Evolutionary conservation across 2,113 vertebrate genomes (phyloP).

Genomic region (Rousettus leschenaultii): DNA sequence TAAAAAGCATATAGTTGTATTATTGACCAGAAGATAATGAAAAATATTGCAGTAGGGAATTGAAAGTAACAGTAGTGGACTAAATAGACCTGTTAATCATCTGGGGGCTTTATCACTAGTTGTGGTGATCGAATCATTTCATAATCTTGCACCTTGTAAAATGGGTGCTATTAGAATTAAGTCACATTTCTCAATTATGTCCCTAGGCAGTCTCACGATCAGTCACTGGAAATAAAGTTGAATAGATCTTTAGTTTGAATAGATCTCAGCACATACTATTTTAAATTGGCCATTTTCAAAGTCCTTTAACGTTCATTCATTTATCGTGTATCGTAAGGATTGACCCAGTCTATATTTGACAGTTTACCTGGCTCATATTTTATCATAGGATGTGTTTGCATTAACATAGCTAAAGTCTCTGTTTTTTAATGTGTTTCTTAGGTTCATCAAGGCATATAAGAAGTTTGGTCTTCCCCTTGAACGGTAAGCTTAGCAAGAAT

Average conservation of each 20-base stretch:
- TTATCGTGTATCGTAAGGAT: background rate
- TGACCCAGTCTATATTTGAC: background rate
- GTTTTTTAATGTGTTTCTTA: constrained; percentile 73
- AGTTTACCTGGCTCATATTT: background rate
- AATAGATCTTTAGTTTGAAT: background rate
- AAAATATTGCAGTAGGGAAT: background rate
- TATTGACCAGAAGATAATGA: background rate
- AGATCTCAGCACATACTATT: background rate
- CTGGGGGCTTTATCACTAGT: background rate
- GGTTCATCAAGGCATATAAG: constrained; percentile 99
- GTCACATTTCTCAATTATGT: background rate
- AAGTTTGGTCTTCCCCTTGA: constrained; percentile 98
- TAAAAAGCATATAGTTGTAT: background rate
- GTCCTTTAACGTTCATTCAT: background rate
- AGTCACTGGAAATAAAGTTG: background rate
- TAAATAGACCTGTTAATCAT: background rate
- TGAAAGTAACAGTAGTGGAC: background rate
- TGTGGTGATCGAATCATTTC: background rate
- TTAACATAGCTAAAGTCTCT: background rate
- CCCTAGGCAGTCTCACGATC: background rate
- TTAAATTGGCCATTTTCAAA: background rate
- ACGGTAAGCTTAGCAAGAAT: constrained; percentile 83
- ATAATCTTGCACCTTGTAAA: background rate
- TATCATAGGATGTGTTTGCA: background rate
- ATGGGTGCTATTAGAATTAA: background rate